Conservation (phyloP, 2,113 vertebrate species). For the Serilophus lunatus region DNA sequence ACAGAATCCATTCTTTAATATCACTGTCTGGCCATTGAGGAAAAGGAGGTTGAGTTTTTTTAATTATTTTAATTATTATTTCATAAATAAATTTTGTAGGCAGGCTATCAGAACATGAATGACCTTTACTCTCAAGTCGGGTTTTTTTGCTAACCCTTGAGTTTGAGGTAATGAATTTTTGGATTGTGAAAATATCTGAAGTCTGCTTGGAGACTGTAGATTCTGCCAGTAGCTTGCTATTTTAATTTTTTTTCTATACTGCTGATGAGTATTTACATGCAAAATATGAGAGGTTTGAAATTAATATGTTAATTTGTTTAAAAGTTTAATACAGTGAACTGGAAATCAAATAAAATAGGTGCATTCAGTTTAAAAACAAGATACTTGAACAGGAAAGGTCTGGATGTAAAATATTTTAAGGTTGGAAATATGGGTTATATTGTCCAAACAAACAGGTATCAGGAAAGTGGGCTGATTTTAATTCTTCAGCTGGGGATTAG, state of each 20-base stretch:
- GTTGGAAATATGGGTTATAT: not conserved
- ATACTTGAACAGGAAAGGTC: not conserved
- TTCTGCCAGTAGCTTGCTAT: not conserved
- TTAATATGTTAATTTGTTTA: not conserved
- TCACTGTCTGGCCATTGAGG: not conserved
- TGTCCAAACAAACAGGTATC: not conserved
- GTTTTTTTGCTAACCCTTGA: not conserved
- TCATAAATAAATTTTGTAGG: not conserved
- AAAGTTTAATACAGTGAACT: not conserved
- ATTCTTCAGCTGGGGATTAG: not conserved
- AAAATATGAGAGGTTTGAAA: not conserved
- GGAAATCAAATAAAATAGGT: not conserved
- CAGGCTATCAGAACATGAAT: not conserved
- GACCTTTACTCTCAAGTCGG: not conserved
- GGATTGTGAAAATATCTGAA: not conserved
- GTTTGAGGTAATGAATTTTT: not conserved
- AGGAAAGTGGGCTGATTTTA: not conserved
- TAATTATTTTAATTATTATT: not conserved
- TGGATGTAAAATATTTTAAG: not conserved
- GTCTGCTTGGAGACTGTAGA: not conserved
- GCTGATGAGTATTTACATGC: not conserved
- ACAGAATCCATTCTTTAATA: not conserved
- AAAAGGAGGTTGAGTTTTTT: not conserved
- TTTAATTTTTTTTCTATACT: not conserved
- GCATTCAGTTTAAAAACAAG: not conserved